Evolutionary conservation across 2,888 invertebrate genomes (phyloP), one percentile per base, ranked within the genome.

Genomic region (Drosophila bunnanda): DNA sequence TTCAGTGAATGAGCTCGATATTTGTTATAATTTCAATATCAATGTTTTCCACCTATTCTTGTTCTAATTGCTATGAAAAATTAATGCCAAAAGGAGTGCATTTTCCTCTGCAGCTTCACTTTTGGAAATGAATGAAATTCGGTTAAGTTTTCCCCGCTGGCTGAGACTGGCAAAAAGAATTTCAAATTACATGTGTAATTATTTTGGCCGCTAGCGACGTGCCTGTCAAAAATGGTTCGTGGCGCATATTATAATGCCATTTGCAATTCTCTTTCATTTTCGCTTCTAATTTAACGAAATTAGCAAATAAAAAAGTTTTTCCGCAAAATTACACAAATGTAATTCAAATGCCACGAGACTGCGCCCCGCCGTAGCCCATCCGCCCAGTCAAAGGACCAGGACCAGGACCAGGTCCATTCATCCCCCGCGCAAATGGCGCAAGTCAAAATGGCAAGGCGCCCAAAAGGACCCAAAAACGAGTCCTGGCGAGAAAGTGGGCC

Each of bases 271-370:
- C 81, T 87, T 89, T 84, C 74, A 89, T 83, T 87, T 77, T 71
- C 65, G 62, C 71, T 77, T 83, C 78, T 87, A 89, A 84, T 87
- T 84, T 80, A 80, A 84, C 84, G 66, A 83, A 89, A 84, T 84
- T 84, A 89, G 83, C 88, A 87, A 84, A 84, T 84, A 84, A 84
- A 84, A 83, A 84, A 84, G 75, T 83, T 83, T 88, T 82, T 88
- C 85, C 85, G 82, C 89, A 85, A 89, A 85, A 85, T 85, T 85
- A 89, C 85, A 89, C 85, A 85, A 85, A 85, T 85, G 89, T 85
- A 78, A 85, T 85, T 89, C 88, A 81, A 87, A 87, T 68, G 82
- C 53, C 74, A 79, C 58, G 65, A 60, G 62, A 58, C 78, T 56
- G 44, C 48, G 43, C 44, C 41, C 38, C 22, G 9, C 25, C 43